phyloP scores from a whole-genome alignment of 1,140 invertebrate genomes.

The Globodera rostochiensis region DNA sequence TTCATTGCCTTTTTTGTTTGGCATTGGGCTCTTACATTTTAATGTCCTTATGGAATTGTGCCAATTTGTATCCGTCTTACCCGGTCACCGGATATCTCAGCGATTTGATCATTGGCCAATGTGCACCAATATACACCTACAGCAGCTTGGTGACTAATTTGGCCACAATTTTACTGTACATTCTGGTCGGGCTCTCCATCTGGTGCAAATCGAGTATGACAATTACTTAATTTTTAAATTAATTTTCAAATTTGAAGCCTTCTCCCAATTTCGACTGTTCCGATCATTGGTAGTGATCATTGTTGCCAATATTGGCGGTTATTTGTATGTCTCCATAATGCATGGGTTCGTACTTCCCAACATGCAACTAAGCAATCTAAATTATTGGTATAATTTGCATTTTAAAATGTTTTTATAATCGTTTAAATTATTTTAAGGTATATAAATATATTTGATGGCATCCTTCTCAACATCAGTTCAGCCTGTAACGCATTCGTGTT shows the following conservation, averaged over 20 bases:
- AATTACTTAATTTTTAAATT: background rate
- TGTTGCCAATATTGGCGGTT: constrained; percentile 21
- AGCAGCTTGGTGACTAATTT: constrained; percentile 7
- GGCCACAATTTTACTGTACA: constrained; percentile 14
- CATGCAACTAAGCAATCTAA: too few species aligned
- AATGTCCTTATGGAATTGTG: too few species aligned
- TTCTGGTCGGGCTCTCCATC: constrained; percentile 7
- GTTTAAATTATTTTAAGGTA: too few species aligned
- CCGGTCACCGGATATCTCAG: background rate
- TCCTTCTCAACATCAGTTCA: too few species aligned
- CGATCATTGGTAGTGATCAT: constrained; percentile 18
- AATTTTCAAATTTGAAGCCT: background rate
- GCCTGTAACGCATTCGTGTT: too few species aligned
- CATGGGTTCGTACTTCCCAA: too few species aligned
- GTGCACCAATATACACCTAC: background rate
- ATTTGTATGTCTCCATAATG: background rate
- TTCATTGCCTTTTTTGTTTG: too few species aligned
- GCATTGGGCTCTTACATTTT: too few species aligned
- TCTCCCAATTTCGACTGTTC: constrained; percentile 1
- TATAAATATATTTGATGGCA: too few species aligned
- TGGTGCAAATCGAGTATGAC: background rate
- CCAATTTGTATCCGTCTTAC: too few species aligned
- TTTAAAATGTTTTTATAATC: too few species aligned
- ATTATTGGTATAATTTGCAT: too few species aligned
- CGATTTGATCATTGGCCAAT: constrained; percentile 8